Evolutionary conservation across 2,797 vertebrate species (phyloP).

Genomic region (Amniataba percoides): DNA sequence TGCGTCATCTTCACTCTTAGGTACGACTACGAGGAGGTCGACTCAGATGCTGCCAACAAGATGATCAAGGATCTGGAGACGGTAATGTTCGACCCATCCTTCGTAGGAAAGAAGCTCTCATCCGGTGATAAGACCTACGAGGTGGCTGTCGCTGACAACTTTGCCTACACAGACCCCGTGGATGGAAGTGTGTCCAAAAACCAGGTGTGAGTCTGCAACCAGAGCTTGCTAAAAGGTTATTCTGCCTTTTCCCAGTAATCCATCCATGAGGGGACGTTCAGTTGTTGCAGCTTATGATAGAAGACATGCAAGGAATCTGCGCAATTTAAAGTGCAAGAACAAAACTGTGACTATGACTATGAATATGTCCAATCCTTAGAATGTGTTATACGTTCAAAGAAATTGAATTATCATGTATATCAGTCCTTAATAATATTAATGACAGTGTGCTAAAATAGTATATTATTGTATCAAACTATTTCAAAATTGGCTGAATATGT

Average conservation of each 20-base stretch:
- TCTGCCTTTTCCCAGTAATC: no score
- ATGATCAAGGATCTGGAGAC: constrained; percentile 95
- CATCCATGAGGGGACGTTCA: no score
- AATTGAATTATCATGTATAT: neutral
- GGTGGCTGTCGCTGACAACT: constrained; percentile 95
- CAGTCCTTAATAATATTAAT: no score
- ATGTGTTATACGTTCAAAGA: neutral
- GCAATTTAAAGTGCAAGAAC: neutral
- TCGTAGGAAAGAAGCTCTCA: constrained; percentile 91
- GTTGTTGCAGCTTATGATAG: neutral
- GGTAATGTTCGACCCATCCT: constrained; percentile 91
- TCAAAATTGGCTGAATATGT: neutral
- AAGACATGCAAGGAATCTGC: neutral
- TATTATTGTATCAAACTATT: neutral
- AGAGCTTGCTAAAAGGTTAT: no score
- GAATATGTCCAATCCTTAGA: neutral
- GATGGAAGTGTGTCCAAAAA: constrained; percentile 96
- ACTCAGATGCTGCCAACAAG: constrained; percentile 92
- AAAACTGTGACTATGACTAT: neutral
- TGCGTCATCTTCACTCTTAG: constrained; percentile 71
- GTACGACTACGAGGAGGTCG: constrained; percentile 98
- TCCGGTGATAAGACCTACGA: constrained; percentile 92
- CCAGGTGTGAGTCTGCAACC: constrained; percentile 87
- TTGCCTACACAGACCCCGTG: constrained; percentile 95
- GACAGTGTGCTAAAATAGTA: no score